phyloP scores from a whole-genome alignment of 2,797 vertebrate species.

The Furcifer pardalis region DNA sequence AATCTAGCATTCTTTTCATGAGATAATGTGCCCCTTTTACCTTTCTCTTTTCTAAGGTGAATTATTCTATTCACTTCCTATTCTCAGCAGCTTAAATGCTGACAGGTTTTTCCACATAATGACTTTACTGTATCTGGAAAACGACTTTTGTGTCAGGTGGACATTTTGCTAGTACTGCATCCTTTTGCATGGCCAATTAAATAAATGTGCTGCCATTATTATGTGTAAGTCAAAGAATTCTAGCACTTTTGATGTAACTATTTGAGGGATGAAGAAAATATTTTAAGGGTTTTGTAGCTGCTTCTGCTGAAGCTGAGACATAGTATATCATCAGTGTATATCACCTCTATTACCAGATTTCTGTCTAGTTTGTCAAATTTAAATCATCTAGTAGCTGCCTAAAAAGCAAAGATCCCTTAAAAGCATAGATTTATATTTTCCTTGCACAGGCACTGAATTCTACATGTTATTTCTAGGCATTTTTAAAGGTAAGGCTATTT shows the following conservation, averaged over 20 bases:
- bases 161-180: slow-evolving; percentile 52
- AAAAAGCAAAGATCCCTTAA: neutral
- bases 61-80: neutral
- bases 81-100: slow-evolving; percentile 28
- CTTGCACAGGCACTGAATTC: slow-evolving; percentile 61
- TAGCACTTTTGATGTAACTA: slow-evolving; percentile 16
- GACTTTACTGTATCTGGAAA: slow-evolving; percentile 31
- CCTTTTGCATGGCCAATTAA: slow-evolving; percentile 54
- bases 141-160: slow-evolving; percentile 52
- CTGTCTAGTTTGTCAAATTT: slow-evolving; percentile 70
- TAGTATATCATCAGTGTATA: slow-evolving; percentile 67
- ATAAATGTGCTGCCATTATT: slow-evolving; percentile 59
- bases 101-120: slow-evolving; percentile 34
- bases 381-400: slow-evolving; percentile 45
- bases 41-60: slow-evolving; percentile 36
- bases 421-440: slow-evolving; percentile 26
- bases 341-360: slow-evolving; percentile 59
- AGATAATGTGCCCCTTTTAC: neutral
- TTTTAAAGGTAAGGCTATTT: slow-evolving; percentile 59
- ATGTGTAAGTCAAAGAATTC: slow-evolving; percentile 57
- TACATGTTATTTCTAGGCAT: slow-evolving; percentile 42
- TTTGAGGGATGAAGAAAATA: slow-evolving; percentile 39
- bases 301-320: slow-evolving; percentile 48
- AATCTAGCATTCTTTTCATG: neutral
- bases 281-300: slow-evolving; percentile 58